Conservation (phyloP, 2,797 vertebrate species). For the Gephyroberyx darwinii region DNA sequence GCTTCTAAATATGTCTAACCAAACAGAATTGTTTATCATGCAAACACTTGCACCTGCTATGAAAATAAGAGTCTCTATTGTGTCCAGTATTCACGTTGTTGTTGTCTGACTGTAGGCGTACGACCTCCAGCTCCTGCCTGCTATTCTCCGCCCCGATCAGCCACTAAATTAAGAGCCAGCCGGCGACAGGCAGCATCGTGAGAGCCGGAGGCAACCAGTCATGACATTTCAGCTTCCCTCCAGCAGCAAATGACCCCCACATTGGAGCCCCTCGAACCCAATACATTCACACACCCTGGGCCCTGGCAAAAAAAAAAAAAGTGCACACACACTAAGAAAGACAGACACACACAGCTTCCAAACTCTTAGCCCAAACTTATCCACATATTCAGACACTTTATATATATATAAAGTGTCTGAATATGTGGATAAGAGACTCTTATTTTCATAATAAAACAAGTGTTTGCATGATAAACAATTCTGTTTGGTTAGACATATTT, state of each 20-base stretch:
- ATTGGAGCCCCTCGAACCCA: conserved; percentile 23
- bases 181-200: conserved; percentile 41
- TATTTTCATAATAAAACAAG: too few species aligned
- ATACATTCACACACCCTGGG: neutral
- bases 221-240: conserved; percentile 73
- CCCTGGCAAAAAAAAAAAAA: too few species aligned
- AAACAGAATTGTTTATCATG: neutral
- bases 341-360: conserved; percentile 5
- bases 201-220: conserved; percentile 56
- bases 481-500: too few species aligned
- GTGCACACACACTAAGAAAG: conserved; percentile 26
- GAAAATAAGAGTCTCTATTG: conserved; percentile 1
- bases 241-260: conserved; percentile 58
- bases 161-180: conserved; percentile 56
- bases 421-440: too few species aligned
- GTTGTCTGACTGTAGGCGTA: conserved; percentile 15
- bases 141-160: conserved; percentile 55
- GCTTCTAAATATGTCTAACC: neutral
- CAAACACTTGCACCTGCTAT: neutral
- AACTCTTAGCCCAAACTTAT: conserved; percentile 11
- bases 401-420: conserved; percentile 12
- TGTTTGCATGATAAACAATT: too few species aligned
- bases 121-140: conserved; percentile 29
- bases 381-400: conserved; percentile 24
- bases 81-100: conserved; percentile 7